Evolutionary conservation across 2,113 vertebrate species (phyloP), one percentile per base, ranked within the genome.

Genomic region (Pedionomus torquatus): DNA sequence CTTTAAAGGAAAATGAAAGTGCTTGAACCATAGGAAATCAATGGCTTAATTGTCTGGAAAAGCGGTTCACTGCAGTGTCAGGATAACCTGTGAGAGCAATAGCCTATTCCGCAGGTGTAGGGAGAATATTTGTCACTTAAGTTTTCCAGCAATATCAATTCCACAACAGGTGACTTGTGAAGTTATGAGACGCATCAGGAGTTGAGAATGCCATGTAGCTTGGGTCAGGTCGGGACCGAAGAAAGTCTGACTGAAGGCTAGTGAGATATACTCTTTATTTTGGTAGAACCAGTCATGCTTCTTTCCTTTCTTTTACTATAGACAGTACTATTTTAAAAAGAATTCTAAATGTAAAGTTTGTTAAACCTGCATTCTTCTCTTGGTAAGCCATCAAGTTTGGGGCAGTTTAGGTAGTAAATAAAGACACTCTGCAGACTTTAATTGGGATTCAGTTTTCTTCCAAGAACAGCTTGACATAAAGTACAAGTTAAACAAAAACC

Each of bases 21-120:
- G 46, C 46, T 92, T 0, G 1, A 92, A 83, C 71, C 68, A 30
- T 58, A 69, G 86, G 75, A 95, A 92, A 95, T 97, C 92, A 93
- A 87, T 96, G 83, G 64, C 43, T 81, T 89, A 95, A 94, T 91
- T 60, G 64, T 66, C 79, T 91, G 89, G 95, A 95, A 95, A 95
- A 95, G 81, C 65, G 81, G 70, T 90, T 90, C 60, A 41, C 58
- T 83, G 31, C 49, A 74, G 37, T 89, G 72, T 55, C 71, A 93
- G 76, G 76, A 57, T 76, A 88, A 86, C 80, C 63, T 86, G 66
- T 28, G 79, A 92, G 75, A 95, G 68, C 76, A 74, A 11, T 20
- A 66, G 64, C 37, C 86, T 74, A 0, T 83, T 86, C 72, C 81
- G 41, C 77, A 90, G 72, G n/a, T 61, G 43, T 15, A 51, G 76